These are phyloP conservation scores for Austrofundulus limnaeus DNA, from an alignment of 2,113 vertebrate species.

Conservation along the genomic window DNA sequence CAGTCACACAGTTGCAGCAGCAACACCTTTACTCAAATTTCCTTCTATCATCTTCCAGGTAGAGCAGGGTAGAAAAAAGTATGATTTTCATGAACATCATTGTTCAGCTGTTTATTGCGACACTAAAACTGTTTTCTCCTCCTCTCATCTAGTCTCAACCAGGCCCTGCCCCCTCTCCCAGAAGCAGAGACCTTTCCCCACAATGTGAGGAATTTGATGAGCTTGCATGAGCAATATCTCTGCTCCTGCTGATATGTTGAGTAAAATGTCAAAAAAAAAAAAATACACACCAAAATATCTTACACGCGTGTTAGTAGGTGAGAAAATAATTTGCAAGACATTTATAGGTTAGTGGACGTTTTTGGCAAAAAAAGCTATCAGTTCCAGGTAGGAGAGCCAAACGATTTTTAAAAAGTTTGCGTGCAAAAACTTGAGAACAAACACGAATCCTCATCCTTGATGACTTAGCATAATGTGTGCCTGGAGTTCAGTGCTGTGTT, in stretches of 20 bases:
- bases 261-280: slow-evolving; percentile 46
- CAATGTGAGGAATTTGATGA: slow-evolving; percentile 74
- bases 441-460: not conserved
- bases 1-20: slow-evolving; percentile 12
- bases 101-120: slow-evolving; percentile 18
- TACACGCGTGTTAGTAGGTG: slow-evolving; percentile 1
- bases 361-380: slow-evolving; percentile 11
- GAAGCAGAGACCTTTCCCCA: slow-evolving; percentile 54
- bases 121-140: slow-evolving; percentile 7
- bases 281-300: slow-evolving; percentile 25
- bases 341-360: not conserved
- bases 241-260: slow-evolving; percentile 39
- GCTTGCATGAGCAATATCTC: slow-evolving; percentile 59
- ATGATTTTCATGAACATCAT: slow-evolving; percentile 22
- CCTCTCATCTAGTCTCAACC: slow-evolving; percentile 38
- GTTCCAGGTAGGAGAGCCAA: slow-evolving; percentile 28
- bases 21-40: slow-evolving; percentile 16
- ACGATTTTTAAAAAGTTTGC: slow-evolving; percentile 3
- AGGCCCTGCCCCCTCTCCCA: slow-evolving; percentile 32
- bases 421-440: slow-evolving; percentile 17
- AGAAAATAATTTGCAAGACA: not conserved
- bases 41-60: slow-evolving; percentile 28
- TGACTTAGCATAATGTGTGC: slow-evolving; percentile 15
- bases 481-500: slow-evolving; percentile 40
- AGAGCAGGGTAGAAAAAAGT: no score